Percentiles rank a stretch among this genome's conserved stretches.
phyloP scores from a whole-genome alignment of 2,113 vertebrate genomes.

The Ailuropoda melanoleuca region DNA sequence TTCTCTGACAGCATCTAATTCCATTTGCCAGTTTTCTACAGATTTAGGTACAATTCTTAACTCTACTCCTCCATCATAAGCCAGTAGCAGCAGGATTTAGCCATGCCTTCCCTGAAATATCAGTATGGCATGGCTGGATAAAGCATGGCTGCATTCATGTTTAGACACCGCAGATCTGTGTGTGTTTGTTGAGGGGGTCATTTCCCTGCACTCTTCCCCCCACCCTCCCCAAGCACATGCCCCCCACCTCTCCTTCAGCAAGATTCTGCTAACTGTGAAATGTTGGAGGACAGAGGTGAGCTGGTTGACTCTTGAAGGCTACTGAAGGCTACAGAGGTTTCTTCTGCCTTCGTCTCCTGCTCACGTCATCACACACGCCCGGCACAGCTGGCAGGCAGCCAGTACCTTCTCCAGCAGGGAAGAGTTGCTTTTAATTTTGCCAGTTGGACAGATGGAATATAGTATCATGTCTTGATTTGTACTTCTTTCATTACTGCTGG shows the following conservation, averaged over 20 bases:
- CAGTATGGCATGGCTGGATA: background rate
- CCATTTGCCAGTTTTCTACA: background rate
- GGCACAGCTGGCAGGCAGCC: background rate
- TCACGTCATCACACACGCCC: background rate
- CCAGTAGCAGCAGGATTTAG: background rate
- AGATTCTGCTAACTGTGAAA: background rate
- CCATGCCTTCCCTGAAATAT: background rate
- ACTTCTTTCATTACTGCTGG: background rate
- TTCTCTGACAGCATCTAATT: constrained; percentile 7
- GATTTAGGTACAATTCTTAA: background rate
- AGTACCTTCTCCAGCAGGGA: background rate
- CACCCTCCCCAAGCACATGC: background rate
- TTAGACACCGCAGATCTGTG: too few relatives aligned
- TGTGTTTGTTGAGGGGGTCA: background rate
- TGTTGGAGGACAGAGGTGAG: background rate
- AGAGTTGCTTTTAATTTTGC: background rate
- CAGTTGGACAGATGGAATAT: background rate
- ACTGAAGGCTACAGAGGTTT: background rate
- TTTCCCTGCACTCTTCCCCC: background rate
- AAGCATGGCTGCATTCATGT: background rate
- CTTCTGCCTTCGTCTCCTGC: background rate
- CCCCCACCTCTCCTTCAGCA: accelerated
- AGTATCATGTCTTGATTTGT: background rate
- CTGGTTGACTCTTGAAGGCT: background rate
- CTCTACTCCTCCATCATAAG: background rate